Conservation (phyloP, 2,888 invertebrate species). For the Cyclophora albipunctata region DNA sequence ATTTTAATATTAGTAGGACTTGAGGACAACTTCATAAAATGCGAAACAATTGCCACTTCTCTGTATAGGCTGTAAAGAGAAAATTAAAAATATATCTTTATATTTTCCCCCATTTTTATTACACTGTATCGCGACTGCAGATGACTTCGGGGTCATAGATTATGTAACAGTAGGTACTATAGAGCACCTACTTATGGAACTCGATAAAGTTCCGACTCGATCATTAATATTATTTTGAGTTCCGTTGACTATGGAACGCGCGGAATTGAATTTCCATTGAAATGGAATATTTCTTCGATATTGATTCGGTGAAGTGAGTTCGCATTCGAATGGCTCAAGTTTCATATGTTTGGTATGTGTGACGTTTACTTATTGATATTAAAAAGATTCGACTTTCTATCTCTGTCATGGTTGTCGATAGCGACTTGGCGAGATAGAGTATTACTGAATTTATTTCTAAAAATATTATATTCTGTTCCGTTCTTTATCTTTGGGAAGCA, state of each 20-base stretch:
- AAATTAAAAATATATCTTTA: too few species aligned
- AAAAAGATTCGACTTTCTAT: slow-evolving; percentile 9
- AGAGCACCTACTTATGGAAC: slow-evolving; percentile 9
- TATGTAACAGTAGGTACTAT: slow-evolving; percentile 3
- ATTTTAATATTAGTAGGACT: too few species aligned
- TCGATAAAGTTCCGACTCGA: slow-evolving; percentile 21
- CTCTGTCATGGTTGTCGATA: slow-evolving; percentile 1
- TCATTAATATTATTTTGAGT: slow-evolving; percentile 30
- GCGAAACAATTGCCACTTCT: too few species aligned
- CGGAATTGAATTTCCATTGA: slow-evolving; percentile 33
- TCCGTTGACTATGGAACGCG: slow-evolving; percentile 22
- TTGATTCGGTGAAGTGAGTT: slow-evolving; percentile 27
- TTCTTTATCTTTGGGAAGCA: too few species aligned
- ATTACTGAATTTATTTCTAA: not conserved
- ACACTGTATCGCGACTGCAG: too few species aligned
- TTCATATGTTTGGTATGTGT: slow-evolving; percentile 26
- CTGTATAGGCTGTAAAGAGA: too few species aligned
- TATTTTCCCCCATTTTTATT: too few species aligned
- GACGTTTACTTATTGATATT: slow-evolving; percentile 23
- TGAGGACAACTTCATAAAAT: too few species aligned
- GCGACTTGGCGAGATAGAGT: not conserved
- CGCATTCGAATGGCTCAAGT: slow-evolving; percentile 21
- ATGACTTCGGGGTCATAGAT: slow-evolving; percentile 1
- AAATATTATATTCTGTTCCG: too few species aligned
- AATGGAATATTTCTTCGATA: slow-evolving; percentile 31